These are phyloP conservation scores for Toxotes jaculatrix DNA, from an alignment of 2,113 vertebrate species.

Conservation along the genomic window DNA sequence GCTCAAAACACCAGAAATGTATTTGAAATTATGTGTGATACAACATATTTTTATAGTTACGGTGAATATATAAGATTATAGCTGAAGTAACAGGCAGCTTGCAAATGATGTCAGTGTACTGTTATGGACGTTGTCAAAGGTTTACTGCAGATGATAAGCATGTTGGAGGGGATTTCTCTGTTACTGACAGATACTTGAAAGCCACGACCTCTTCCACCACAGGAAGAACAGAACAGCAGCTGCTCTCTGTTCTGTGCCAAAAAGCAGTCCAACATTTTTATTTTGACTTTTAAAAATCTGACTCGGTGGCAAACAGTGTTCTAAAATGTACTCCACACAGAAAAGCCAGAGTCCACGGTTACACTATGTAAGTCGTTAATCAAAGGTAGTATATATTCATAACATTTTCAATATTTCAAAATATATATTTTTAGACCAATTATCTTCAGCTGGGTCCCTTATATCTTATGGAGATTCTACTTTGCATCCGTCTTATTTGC, in stretches of 20 bases:
- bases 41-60: not conserved
- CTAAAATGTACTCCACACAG: too few species aligned
- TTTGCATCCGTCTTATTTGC: conserved; percentile 2
- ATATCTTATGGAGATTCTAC: not conserved
- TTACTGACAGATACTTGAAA: conserved; percentile 12
- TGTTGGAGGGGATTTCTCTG: not conserved
- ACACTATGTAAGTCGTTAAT: not conserved
- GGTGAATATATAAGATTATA: not conserved
- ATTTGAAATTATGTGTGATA: not conserved
- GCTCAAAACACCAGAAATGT: not conserved
- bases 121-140: not conserved
- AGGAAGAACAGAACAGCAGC: not conserved
- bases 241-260: not conserved
- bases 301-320: not conserved
- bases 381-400: too few species aligned
- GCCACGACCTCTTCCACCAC: not conserved
- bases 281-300: not conserved
- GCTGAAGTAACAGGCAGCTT: not conserved
- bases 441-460: not conserved
- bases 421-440: too few species aligned
- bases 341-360: not conserved
- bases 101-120: not conserved
- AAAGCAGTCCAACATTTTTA: not conserved
- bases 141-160: not conserved
- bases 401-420: too few species aligned